phyloP scores from a whole-genome alignment of 2,797 vertebrate species.

The Cyprinodon diabolis region DNA sequence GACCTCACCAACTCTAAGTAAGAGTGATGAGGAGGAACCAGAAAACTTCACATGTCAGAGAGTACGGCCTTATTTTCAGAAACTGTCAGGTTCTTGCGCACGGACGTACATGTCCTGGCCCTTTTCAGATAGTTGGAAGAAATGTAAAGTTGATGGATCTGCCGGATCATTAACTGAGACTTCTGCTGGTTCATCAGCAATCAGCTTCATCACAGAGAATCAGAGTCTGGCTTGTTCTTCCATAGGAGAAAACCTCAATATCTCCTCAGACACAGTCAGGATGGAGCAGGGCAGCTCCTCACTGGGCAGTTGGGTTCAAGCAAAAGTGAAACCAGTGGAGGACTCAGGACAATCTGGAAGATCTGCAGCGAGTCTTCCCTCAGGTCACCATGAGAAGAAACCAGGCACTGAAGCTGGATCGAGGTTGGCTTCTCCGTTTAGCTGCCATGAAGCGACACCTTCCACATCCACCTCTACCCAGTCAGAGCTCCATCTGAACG shows the following conservation, averaged over 20 bases:
- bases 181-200: neutral
- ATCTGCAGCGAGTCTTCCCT: conserved; percentile 6
- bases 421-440: neutral
- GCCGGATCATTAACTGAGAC: conserved; percentile 5
- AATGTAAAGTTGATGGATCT: neutral
- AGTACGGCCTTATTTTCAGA: conserved; percentile 55
- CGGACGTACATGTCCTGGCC: conserved; percentile 79
- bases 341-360: neutral
- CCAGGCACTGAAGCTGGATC: neutral
- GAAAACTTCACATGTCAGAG: conserved; percentile 78
- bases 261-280: neutral
- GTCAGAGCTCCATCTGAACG: conserved; percentile 16
- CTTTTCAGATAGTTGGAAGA: conserved; percentile 44
- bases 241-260: neutral
- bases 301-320: conserved; percentile 13
- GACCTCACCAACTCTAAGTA: neutral
- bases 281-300: neutral
- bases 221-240: conserved; percentile 5
- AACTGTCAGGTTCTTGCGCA: conserved; percentile 64
- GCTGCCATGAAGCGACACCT: conserved; percentile 4
- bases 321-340: neutral
- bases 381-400: neutral
- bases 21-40: conserved; percentile 9
- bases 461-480: conserved; percentile 26
- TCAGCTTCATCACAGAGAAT: conserved; percentile 2